phyloP scores from a whole-genome alignment of 2,797 vertebrate genomes.

The Micropoecilia bifurca region DNA sequence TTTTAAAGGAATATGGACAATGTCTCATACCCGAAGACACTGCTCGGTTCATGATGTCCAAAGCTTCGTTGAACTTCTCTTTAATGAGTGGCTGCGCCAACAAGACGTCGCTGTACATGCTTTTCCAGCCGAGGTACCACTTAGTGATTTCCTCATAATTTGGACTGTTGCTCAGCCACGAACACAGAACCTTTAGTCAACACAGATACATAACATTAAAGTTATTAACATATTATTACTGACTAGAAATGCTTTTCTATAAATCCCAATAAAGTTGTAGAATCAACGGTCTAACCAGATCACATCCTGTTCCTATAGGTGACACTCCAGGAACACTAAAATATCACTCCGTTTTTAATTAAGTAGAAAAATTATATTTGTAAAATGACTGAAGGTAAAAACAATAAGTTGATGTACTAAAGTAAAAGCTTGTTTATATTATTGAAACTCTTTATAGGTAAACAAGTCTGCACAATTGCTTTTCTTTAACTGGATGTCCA shows the following conservation, averaged over 20 bases:
- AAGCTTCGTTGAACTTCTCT: conserved; percentile 96
- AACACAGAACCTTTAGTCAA: conserved; percentile 91
- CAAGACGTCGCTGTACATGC: conserved; percentile 93
- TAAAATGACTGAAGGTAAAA: neutral
- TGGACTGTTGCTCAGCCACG: conserved; percentile 97
- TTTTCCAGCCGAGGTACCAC: conserved; percentile 99
- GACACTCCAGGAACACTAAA: neutral
- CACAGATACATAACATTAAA: neutral
- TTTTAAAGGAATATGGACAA: conserved; percentile 51
- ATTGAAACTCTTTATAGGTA: neutral
- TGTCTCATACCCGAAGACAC: conserved; percentile 93
- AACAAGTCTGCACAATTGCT: neutral
- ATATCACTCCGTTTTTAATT: neutral
- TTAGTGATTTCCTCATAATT: conserved; percentile 99
- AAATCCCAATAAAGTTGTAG: neutral
- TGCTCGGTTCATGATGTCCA: conserved; percentile 97
- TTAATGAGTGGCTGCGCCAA: conserved; percentile 92
- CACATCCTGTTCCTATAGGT: neutral
- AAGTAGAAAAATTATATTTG: neutral
- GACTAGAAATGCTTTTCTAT: neutral
- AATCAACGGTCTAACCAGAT: neutral
- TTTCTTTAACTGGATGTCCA: neutral
- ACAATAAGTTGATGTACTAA: neutral
- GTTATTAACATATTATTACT: conserved; percentile 1
- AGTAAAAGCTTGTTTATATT: neutral